Evolutionary conservation across 2,113 vertebrate species (phyloP), one percentile per base, ranked within the genome.

Genomic region (Eulemur rufifrons): DNA sequence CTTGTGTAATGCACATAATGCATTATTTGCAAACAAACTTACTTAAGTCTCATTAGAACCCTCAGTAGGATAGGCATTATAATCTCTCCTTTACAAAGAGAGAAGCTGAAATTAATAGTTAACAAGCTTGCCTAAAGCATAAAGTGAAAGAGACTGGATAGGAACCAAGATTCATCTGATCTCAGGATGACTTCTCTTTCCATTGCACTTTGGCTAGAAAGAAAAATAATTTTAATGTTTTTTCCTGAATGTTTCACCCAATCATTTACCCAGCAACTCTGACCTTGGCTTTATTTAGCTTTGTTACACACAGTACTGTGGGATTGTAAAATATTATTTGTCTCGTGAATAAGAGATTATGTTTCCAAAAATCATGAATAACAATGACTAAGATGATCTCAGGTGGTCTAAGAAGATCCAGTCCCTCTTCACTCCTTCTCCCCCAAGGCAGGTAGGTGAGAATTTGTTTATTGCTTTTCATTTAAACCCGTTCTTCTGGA

Each of bases 381-480:
- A 42, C 42, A 76, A 68, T 59, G 89, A 39, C 59, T 73, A 42
- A 59, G 13, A 32, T 80, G 59, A 84, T 32, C 2, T 82, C 21
- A 45, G 25, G 25, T 45, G 86, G 61, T 56, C 32, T 63, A 63
- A 92, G 25, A 20, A 90, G 25, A 69, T 27, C 20, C 9, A 23
- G 2, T 71, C 37, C 39, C 18, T 87, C 73, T 45, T 29, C 0
- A 11, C 5, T 3, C 15, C 42, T 81, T 86, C 61, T 83, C 56
- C 21, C 47, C 45, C 37, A 37, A 86, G 78, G 69, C 37, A 50
- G 6, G 13, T 37, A 8, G 29, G 8, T 47, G 34, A 93, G 37
- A 29, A 76, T 84, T 95, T 76, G 61, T 63, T 92, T 50, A 86
- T 42, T 94, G 71, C 23, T 88, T 77, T 94, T 73, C n/a, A 54